These are phyloP conservation scores for Setipinna tenuifilis DNA, from an alignment of 2,797 vertebrate genomes.

Conservation along the genomic window DNA sequence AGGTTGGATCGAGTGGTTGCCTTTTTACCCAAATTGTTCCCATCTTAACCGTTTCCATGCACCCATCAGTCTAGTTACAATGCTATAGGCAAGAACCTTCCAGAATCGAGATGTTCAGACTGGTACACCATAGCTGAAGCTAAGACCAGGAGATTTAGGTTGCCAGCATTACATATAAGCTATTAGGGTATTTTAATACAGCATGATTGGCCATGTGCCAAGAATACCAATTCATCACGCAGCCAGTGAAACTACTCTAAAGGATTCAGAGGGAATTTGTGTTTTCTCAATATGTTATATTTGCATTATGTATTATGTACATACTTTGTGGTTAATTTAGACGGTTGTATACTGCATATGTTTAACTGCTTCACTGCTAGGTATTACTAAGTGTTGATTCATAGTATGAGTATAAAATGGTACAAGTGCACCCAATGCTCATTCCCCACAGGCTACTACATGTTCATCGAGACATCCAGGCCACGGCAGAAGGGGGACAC, in stretches of 20 bases:
- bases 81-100: not conserved
- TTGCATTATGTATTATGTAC: not conserved
- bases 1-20: no score
- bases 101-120: not conserved
- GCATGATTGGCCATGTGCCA: not conserved
- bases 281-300: not conserved
- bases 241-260: not conserved
- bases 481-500: slow-evolving; percentile 88
- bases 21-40: no score
- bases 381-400: no score
- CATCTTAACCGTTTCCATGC: not conserved
- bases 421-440: not conserved
- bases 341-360: no score
- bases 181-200: not conserved
- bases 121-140: not conserved
- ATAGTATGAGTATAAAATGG: no score
- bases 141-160: not conserved
- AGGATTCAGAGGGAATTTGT: not conserved
- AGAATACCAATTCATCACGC: not conserved
- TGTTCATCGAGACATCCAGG: slow-evolving; percentile 94
- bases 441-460: slow-evolving; percentile 88
- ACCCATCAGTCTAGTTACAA: not conserved
- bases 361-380: no score
- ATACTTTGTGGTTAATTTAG: not conserved
- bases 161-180: not conserved